Evolutionary conservation across 1,140 invertebrate genomes (phyloP).

Genomic region (Bombus superbus): DNA sequence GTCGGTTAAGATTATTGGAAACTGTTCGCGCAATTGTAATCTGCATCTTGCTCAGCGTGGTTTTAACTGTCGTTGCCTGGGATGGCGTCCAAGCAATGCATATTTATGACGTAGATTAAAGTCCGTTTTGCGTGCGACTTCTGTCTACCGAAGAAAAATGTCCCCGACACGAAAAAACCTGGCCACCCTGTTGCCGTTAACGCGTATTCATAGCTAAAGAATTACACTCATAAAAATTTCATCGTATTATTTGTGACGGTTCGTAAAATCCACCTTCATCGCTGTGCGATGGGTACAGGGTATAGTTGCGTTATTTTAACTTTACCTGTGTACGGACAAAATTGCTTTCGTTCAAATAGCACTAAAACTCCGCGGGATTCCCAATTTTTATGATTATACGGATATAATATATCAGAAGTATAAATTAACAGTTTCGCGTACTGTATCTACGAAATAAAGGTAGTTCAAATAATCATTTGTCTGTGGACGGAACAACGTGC

Average conservation of each 20-base stretch:
- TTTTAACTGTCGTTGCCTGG: conserved; percentile 25
- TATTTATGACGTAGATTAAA: conserved; percentile 46
- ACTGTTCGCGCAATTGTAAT: conserved; percentile 26
- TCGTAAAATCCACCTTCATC: neutral
- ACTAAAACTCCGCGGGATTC: too few relatives aligned
- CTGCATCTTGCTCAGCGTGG: conserved; percentile 8
- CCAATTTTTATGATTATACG: too few relatives aligned
- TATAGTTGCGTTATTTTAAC: neutral
- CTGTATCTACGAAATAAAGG: too few relatives aligned
- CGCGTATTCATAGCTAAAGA: conserved; percentile 8
- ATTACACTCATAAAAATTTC: conserved; percentile 6
- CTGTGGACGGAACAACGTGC: neutral
- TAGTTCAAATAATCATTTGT: too few relatives aligned
- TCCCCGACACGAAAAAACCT: conserved; percentile 9
- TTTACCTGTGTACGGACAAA: neutral
- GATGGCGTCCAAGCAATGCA: conserved; percentile 27
- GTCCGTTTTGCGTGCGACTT: conserved; percentile 45
- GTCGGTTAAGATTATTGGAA: neutral
- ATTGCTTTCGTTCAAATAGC: neutral
- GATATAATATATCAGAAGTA: too few relatives aligned
- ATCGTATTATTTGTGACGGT: neutral
- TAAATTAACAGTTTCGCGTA: too few relatives aligned
- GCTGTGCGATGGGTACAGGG: neutral
- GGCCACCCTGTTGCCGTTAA: conserved; percentile 19
- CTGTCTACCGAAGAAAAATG: conserved; percentile 31